Conservation (phyloP, 1,140 invertebrate genomes). For the Caenorhabditis briggsae region DNA sequence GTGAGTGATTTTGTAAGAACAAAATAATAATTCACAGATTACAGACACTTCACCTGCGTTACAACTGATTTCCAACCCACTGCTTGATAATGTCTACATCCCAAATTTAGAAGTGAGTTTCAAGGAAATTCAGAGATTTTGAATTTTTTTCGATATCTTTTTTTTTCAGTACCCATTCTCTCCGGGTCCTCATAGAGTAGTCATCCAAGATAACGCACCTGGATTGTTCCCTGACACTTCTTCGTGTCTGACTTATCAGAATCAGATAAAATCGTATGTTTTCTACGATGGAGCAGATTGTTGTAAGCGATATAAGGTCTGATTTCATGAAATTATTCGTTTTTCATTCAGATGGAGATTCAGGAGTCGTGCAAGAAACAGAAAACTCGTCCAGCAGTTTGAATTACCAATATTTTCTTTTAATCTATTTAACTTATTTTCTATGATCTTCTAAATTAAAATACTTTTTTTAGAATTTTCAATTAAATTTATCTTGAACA, state of each 20-base stretch:
- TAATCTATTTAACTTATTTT: too few relatives aligned
- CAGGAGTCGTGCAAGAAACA: too few relatives aligned
- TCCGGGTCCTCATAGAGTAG: neutral
- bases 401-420: too few relatives aligned
- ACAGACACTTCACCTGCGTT: neutral
- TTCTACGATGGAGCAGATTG: neutral
- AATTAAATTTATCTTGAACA: too few relatives aligned
- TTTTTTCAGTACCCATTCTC: neutral
- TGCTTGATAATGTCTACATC: neutral
- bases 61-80: neutral
- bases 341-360: too few relatives aligned
- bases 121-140: neutral
- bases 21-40: neutral
- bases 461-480: too few relatives aligned
- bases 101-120: neutral
- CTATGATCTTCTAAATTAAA: too few relatives aligned
- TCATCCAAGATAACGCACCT: neutral
- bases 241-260: neutral
- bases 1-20: neutral
- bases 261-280: neutral
- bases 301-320: neutral
- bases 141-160: neutral
- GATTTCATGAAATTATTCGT: too few relatives aligned
- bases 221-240: neutral
- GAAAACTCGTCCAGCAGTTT: too few relatives aligned